Base-by-base conservation (phyloP, 2,113 vertebrate species). In the Ginglymostoma cirratum region DNA sequence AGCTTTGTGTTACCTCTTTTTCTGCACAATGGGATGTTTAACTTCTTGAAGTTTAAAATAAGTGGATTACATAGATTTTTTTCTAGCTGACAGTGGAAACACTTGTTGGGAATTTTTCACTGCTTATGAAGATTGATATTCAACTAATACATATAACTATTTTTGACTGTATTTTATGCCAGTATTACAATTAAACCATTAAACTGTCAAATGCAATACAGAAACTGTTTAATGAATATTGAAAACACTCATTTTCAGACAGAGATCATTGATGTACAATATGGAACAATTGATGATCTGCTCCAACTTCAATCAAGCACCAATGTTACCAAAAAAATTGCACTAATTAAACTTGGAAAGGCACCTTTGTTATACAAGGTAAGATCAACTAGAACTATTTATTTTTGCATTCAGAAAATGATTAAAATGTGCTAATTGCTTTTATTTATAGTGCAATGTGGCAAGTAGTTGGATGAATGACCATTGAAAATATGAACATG, bases 361-460 rank as follows among this genome's bases (percentile, higher is more conserved):
- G 97, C 98, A 8, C 99, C 98, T 94, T 97, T 99, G 96, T 97
- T 98, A 24, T 99, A 99, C 96, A 99, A 99, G 98, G 99, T 99
- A 96, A 96, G 98, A 97, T 52, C 19, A 95, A 96, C 48, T 0
- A 15, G 52, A 38, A 38, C 8, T 92, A 66, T 34, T 38, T 27
- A 12, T 1, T 95, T 76, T 76, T 80, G 34, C 17, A 78, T 8
- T 95, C 27, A 24, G n/a, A 48, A 76, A 48, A 19, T 0, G 17
- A 48, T 95, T 42, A 21, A n/a, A 76, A 61, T 95, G 61, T 78
- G 14, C 3, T 80, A 30, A 76, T 95, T 48, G 67, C 2, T 65
- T 83, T 83, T 67, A 45, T 48, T 95, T 72, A 15, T 30, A 7
- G 10, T 45, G 94, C 67, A 78, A 15, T 24, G 48, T 67, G 34